A percentile compares a stretch with the other conserved stretches of the same genome.
Evolutionary conservation across 2,888 invertebrate species (phyloP).

Genomic region (Sepiola atlantica): DNA sequence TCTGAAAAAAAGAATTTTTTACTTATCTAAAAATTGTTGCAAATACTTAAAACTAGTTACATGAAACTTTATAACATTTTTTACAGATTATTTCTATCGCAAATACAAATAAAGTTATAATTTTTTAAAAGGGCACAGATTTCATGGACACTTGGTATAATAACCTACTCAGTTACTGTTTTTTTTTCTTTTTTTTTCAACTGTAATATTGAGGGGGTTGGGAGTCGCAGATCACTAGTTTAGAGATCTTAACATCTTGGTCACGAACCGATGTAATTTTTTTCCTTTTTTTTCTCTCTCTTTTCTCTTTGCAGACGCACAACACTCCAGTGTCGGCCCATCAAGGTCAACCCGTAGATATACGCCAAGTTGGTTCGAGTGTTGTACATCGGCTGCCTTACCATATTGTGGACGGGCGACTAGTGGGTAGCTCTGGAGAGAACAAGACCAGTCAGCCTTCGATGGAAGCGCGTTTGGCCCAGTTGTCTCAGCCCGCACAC

Average conservation of each 20-base stretch:
- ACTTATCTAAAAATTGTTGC: too few relatives aligned
- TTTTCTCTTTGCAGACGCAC: slow-evolving; percentile 32
- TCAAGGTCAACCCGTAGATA: slow-evolving; percentile 1
- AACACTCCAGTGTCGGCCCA: slow-evolving; percentile 39
- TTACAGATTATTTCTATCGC: too few relatives aligned
- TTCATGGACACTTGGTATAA: too few relatives aligned
- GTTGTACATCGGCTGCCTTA: slow-evolving; percentile 42
- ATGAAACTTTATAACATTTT: too few relatives aligned
- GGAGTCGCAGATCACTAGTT: too few relatives aligned
- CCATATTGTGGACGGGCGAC: neutral
- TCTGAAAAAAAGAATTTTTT: too few relatives aligned
- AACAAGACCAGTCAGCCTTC: slow-evolving; percentile 6
- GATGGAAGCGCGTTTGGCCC: slow-evolving; percentile 43
- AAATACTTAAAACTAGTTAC: too few relatives aligned
- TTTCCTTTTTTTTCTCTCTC: neutral
- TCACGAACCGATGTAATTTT: neutral
- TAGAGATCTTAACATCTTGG: too few relatives aligned
- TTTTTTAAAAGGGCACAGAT: too few relatives aligned
- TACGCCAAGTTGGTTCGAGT: slow-evolving; percentile 34
- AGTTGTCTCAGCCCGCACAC: slow-evolving; percentile 32
- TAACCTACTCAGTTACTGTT: too few relatives aligned
- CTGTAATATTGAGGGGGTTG: too few relatives aligned
- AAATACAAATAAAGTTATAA: too few relatives aligned
- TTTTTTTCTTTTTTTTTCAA: neutral
- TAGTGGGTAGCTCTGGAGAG: neutral